These are phyloP conservation scores for Orycteropus afer DNA, from an alignment of 2,113 vertebrate genomes.

Conservation along the genomic window DNA sequence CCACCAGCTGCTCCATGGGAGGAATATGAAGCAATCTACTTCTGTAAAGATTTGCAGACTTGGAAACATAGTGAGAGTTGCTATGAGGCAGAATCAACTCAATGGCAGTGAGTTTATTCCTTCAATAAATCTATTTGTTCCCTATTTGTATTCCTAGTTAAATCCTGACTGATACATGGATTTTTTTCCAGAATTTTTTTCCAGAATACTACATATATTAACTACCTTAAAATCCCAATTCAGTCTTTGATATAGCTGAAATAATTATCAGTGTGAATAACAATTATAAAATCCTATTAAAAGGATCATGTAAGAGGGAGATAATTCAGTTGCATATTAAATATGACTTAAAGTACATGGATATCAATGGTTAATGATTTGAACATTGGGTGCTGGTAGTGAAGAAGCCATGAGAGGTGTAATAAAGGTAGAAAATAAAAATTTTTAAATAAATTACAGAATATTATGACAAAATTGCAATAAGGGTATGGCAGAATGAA, in stretches of 20 bases:
- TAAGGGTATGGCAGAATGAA: background rate
- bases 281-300: background rate
- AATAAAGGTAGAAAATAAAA: background rate
- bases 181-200: background rate
- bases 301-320: background rate
- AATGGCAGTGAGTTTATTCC: too few relatives aligned
- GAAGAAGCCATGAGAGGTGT: background rate
- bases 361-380: background rate
- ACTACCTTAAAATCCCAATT: background rate
- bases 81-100: too few relatives aligned
- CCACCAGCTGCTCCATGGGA: too few relatives aligned
- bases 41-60: too few relatives aligned
- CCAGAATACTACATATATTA: background rate
- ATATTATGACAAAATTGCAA: background rate
- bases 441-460: background rate
- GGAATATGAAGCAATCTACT: too few relatives aligned
- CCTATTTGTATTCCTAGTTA: background rate
- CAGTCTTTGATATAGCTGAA: background rate
- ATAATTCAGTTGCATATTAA: background rate
- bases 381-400: background rate
- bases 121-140: background rate
- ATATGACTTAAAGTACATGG: background rate
- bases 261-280: background rate
- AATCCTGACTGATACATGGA: background rate
- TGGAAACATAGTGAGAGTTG: too few relatives aligned